A percentile compares a stretch with the other conserved stretches of the same genome.
phyloP scores from a whole-genome alignment of 2,888 invertebrate species.

The Apocheima hispidaria region DNA sequence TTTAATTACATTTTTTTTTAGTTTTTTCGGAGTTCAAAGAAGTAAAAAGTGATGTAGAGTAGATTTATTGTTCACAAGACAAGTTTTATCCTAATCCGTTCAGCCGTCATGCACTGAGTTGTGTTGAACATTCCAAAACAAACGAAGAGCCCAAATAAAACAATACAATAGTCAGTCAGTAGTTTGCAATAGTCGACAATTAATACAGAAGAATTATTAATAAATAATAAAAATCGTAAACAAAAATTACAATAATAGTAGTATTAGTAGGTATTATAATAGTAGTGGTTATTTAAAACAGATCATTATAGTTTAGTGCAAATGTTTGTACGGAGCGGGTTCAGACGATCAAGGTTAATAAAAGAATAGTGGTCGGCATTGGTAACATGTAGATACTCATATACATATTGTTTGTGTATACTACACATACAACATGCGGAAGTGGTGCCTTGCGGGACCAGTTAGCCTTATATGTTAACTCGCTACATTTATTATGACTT shows the following conservation, averaged over 20 bases:
- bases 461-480: constrained; percentile 75
- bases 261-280: background rate
- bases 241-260: no score
- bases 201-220: background rate
- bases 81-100: no score
- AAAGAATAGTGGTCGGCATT: constrained; percentile 79
- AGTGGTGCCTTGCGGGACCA: constrained; percentile 66
- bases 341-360: constrained; percentile 69
- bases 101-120: no score
- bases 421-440: constrained; percentile 65
- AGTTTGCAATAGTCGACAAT: no score
- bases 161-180: no score
- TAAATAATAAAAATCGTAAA: background rate
- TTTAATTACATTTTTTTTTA: no score
- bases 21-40: no score
- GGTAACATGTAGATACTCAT: constrained; percentile 52
- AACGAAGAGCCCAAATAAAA: no score
- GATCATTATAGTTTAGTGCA: constrained; percentile 37
- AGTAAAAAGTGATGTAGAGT: no score
- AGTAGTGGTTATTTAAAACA: constrained; percentile 22
- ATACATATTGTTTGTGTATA: constrained; percentile 63
- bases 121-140: no score
- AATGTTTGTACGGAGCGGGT: constrained; percentile 48
- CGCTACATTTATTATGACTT: constrained; percentile 58
- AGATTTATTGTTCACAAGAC: no score